Base-by-base conservation (phyloP, 2,113 vertebrate species). In the Callipepla squamata region DNA sequence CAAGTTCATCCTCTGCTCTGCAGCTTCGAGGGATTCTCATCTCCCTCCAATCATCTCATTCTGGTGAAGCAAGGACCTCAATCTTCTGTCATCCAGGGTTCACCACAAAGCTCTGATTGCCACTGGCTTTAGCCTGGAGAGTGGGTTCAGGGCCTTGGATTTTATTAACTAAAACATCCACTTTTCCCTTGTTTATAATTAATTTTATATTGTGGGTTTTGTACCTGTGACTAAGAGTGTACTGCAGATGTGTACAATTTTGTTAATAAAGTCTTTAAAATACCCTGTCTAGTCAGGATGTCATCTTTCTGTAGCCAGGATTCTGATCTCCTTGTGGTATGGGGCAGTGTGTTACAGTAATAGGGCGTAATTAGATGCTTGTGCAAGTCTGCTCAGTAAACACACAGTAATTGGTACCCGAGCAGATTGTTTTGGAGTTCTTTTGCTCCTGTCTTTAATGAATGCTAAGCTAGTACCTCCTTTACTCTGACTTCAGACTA, bases 201-300 rank as follows among this genome's bases (percentile, higher is more conserved):
- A 36, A 63, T 63, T 94, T 93, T 85, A 6, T 62, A 44, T 48
- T 85, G 62, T 90, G 77, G 67, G 44, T 0, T 94, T 94, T 91
- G 47, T 95, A 81, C 62, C 61, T 58, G 18, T 94, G 61, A 75
- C 85, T 83, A 68, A 96, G 44, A 42, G 15, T 90, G 85, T 92
- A 50, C 26, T 55, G 83, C 5, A 94, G 40, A 42, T 42, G 62
- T 94, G 53, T 83, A 68, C 83, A 89, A 74, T 76, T 11, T 34
- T 23, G 38, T 90, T 91, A 96, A 96, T 96, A 96, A 96, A 96
- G 77, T 30, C 53, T 90, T 91, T 13, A 79, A 92, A 94, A 94
- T 65, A 32, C 68, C 11, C 25, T 67, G 87, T 93, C 91, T 95
- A 92, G 93, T 93, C 79, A 93, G 93, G 59, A 79, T 81, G 94